These are phyloP conservation scores for Cololabis saira DNA, from an alignment of 2,113 vertebrate genomes.

Conservation along the genomic window DNA sequence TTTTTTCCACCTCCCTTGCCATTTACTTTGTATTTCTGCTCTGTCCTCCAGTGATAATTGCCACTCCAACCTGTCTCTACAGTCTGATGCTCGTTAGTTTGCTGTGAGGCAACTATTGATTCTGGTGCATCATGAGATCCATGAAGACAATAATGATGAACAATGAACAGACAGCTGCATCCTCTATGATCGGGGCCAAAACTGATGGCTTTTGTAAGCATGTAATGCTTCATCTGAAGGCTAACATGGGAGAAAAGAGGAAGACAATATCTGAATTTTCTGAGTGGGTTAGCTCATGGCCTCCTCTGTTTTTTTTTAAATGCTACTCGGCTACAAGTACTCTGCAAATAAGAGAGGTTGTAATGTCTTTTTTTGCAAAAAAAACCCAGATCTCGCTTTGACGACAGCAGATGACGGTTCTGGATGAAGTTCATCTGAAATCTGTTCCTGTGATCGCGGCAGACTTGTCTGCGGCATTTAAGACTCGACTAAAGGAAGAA, in stretches of 20 bases:
- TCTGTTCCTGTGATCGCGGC: not conserved
- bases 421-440: too few species aligned
- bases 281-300: conserved; percentile 41
- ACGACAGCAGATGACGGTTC: too few species aligned
- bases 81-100: conserved; percentile 61
- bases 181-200: conserved; percentile 64
- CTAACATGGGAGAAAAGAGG: conserved; percentile 43
- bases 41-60: conserved; percentile 65
- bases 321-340: not conserved
- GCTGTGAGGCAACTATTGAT: conserved; percentile 77
- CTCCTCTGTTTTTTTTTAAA: conserved; percentile 28
- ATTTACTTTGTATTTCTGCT: conserved; percentile 52
- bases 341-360: not conserved
- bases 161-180: conserved; percentile 74
- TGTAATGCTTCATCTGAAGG: conserved; percentile 62
- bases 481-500: not conserved
- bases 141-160: conserved; percentile 79
- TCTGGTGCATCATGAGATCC: conserved; percentile 67
- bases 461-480: not conserved
- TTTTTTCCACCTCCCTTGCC: not conserved
- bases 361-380: conserved; percentile 19
- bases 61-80: conserved; percentile 56
- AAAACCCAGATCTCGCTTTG: not conserved
- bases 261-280: conserved; percentile 56
- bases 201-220: conserved; percentile 58